Evolutionary conservation across 2,888 invertebrate genomes (phyloP).

Genomic region (Nymphalis polychloros): DNA sequence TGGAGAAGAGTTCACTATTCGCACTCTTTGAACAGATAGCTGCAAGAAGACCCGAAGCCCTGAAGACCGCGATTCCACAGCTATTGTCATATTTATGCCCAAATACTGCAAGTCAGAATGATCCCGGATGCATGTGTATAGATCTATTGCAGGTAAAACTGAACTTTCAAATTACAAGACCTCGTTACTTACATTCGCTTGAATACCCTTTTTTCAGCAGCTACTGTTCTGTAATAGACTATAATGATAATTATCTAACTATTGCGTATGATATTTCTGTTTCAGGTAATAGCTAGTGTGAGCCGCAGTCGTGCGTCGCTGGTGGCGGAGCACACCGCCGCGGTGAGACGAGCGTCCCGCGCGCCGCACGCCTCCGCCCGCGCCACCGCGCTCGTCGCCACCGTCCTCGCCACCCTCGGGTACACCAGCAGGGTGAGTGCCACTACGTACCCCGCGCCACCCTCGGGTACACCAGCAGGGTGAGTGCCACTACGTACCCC

Average conservation of each 20-base stretch:
- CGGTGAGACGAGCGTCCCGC: conserved; percentile 84
- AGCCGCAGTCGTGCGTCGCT: conserved; percentile 86
- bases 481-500: conserved; percentile 44
- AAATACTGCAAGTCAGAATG: conserved; percentile 60
- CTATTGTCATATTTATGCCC: conserved; percentile 88
- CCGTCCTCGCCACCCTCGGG: conserved; percentile 87
- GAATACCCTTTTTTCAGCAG: no score
- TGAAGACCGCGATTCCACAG: conserved; percentile 91
- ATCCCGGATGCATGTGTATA: conserved; percentile 74
- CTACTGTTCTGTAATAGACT: no score
- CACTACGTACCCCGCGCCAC: conserved; percentile 51
- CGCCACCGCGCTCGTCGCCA: conserved; percentile 85
- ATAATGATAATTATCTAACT: no score
- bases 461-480: conserved; percentile 76
- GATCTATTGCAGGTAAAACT: conserved; percentile 66
- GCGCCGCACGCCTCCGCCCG: conserved; percentile 83
- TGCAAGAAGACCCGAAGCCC: conserved; percentile 88
- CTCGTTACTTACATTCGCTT: no score
- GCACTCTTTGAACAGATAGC: conserved; percentile 92
- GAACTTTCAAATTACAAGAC: no score
- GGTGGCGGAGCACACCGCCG: conserved; percentile 86
- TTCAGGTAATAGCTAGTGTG: conserved; percentile 86
- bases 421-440: conserved; percentile 83
- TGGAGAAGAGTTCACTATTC: conserved; percentile 92
- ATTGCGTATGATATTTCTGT: not conserved